Evolutionary conservation across 2,113 vertebrate genomes (phyloP), one percentile per base, ranked within the genome.

Genomic region (Thinocorus orbignyianus): DNA sequence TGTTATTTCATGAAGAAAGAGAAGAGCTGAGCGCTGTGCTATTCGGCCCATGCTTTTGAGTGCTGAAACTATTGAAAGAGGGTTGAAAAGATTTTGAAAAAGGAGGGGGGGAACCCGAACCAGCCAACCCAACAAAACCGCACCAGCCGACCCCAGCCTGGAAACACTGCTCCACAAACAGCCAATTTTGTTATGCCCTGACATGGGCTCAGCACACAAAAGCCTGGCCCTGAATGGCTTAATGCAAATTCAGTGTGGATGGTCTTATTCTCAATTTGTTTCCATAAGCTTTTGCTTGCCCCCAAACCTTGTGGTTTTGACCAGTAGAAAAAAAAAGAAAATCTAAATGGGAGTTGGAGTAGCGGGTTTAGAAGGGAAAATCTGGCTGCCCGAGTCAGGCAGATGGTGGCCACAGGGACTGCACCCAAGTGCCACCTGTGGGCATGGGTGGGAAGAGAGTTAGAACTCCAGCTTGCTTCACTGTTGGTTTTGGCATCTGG

Each of bases 371-470:
- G 77, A 39, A 14, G 16, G 41, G 41, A 31, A 18, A 46, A 82
- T 33, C 55, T 89, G 58, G 33, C 39, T 66, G 41, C 55, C 13
- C 7, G 11, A 19, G 39, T n/a, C 35, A 31, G 68, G 46, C n/a
- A 16, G 30, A 22, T 31, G 9, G 17, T 2, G 1, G 0, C 46
- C 33, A 6, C n/a, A 11, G 57, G 33, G 33, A 18, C 42, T 15
- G 48, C 0, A 11, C 28, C 86, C 33, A 25, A 1, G 10, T 49
- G 48, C 11, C 23, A 49, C 48, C 22, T 13, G 23, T 11, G 22
- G 48, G 6, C 48, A 13, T 49, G 48, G 52, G 52, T 9, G 14
- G n/a, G 7, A 66, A 31, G 6, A 55, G 28, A 37, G 33, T 9
- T 10, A 19, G 25, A 28, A 61, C 1, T 1, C 13, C 33, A 8